Percentiles rank a stretch among this genome's conserved stretches.
These are phyloP conservation scores for Eristalis intricaria DNA, from an alignment of 2,888 invertebrate species.

Conservation along the genomic window DNA sequence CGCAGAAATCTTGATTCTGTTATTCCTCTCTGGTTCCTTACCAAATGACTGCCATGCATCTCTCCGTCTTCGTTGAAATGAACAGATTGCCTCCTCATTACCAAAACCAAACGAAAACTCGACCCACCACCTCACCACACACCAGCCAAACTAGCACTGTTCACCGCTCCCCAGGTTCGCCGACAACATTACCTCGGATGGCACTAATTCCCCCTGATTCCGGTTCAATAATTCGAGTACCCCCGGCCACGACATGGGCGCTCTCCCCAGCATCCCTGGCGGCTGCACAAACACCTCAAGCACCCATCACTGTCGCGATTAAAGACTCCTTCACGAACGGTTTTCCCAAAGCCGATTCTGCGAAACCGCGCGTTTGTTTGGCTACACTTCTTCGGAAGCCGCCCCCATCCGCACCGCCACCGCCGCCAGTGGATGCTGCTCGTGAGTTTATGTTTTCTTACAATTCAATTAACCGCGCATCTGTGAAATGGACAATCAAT, in stretches of 20 bases:
- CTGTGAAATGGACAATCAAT: neutral
- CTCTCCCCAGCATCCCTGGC: neutral
- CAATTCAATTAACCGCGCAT: conserved; percentile 10
- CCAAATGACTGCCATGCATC: too few relatives aligned
- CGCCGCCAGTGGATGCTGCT: neutral
- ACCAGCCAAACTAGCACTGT: neutral
- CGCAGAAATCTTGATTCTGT: too few relatives aligned
- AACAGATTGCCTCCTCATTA: neutral
- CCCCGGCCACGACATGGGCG: neutral
- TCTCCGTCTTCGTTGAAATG: too few relatives aligned
- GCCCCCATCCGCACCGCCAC: neutral
- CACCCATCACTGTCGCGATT: neutral
- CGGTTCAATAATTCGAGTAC: neutral
- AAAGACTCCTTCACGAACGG: neutral
- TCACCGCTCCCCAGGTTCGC: neutral
- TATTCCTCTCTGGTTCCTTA: too few relatives aligned
- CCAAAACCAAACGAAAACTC: neutral
- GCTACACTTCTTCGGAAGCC: neutral
- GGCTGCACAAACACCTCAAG: neutral
- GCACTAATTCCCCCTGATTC: neutral
- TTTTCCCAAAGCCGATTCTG: conserved; percentile 18
- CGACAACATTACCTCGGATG: neutral
- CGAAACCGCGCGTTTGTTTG: neutral
- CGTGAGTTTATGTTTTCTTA: conserved; percentile 15
- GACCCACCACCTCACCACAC: neutral